Evolutionary conservation across 1,140 invertebrate genomes (phyloP).

Genomic region (Apis mellifera): Amel_HAv3.1 CM009931.2:7718001-7718500

Average conservation of each 20-base stretch:
- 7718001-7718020: background rate
- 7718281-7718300: background rate
- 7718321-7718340: background rate
- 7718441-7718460: too few species aligned
- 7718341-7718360: background rate
- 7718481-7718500: too few species aligned
- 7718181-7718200: background rate
- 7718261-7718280: background rate
- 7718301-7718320: background rate
- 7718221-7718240: background rate
- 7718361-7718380: background rate
- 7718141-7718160: background rate
- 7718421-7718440: too few species aligned
- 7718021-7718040: background rate
- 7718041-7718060: background rate
- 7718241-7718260: background rate
- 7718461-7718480: too few species aligned
- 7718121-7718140: background rate
- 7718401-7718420: too few species aligned
- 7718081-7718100: background rate
- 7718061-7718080: too few species aligned
- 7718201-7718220: background rate
- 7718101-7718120: too few species aligned
- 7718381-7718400: too few species aligned
- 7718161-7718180: background rate